Evolutionary conservation across 1,140 invertebrate species (phyloP).

Genomic region (Pinna nobilis): DNA sequence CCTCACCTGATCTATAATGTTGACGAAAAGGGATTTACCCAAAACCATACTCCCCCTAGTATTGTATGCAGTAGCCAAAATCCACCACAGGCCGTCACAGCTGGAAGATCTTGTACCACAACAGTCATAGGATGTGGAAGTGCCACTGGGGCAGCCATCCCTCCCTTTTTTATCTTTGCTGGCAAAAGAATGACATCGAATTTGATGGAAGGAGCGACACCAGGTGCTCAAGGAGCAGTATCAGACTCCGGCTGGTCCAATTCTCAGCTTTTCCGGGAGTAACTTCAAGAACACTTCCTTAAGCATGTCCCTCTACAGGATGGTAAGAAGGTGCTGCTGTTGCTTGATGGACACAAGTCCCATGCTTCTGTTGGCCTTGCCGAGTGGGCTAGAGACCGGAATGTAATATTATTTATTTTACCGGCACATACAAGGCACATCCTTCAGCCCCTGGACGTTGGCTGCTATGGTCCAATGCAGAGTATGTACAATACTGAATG

Average conservation of each 20-base stretch:
- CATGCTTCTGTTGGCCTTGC: background rate
- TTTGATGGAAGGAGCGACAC: background rate
- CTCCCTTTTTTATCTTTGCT: conserved; percentile 10
- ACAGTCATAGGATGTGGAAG: conserved; percentile 20
- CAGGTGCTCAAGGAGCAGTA: conserved; percentile 1
- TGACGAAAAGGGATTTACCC: conserved; percentile 71
- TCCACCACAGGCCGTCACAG: background rate
- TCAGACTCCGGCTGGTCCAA: conserved; percentile 21
- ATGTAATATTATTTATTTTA: conserved; percentile 5
- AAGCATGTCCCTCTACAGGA: background rate
- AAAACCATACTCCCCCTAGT: conserved; percentile 10
- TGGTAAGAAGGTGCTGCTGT: background rate
- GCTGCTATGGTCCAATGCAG: conserved; percentile 22
- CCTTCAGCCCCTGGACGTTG: conserved; percentile 15
- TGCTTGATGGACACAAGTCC: conserved; percentile 28
- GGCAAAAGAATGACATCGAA: conserved; percentile 10
- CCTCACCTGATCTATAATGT: conserved; percentile 26
- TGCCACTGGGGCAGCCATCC: conserved; percentile 5
- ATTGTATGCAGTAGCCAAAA: background rate
- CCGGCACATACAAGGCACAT: conserved; percentile 5
- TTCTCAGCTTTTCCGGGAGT: background rate
- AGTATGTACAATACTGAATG: conserved; percentile 21
- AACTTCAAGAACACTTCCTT: conserved; percentile 1
- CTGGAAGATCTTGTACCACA: background rate
- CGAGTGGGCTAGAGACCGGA: background rate